Conservation (phyloP, 1,140 invertebrate genomes). For the Drosophila truncata region DNA sequence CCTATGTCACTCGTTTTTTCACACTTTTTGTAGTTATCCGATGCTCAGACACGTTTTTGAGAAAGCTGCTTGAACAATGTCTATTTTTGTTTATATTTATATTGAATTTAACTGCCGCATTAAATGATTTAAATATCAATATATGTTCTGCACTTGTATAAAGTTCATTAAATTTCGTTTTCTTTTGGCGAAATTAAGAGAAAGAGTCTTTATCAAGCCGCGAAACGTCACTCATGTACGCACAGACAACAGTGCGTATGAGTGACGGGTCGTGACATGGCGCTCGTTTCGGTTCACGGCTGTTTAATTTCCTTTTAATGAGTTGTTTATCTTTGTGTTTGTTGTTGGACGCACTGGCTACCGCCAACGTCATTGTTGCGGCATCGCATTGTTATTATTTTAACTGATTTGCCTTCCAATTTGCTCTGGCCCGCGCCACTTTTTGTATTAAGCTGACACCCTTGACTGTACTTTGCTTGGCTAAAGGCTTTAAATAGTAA, state of each 20-base stretch:
- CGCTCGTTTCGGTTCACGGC: conserved; percentile 62
- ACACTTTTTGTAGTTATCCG: background rate
- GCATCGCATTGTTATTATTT: conserved; percentile 51
- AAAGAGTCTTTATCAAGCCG: conserved; percentile 46
- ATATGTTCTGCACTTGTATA: conserved; percentile 2
- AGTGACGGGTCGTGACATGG: conserved; percentile 71
- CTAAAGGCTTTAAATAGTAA: conserved; percentile 50
- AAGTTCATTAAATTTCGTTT: conserved; percentile 15
- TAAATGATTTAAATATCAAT: conserved; percentile 10
- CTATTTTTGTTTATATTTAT: conserved; percentile 13
- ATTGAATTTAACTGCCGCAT: conserved; percentile 1
- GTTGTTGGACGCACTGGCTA: conserved; percentile 6
- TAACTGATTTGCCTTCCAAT: conserved; percentile 58
- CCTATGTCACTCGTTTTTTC: too few relatives aligned
- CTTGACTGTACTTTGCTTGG: conserved; percentile 25
- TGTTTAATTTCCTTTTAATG: conserved; percentile 80
- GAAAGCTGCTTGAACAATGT: conserved; percentile 15
- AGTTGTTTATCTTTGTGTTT: conserved; percentile 73
- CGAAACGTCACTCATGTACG: conserved; percentile 62
- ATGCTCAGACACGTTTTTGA: conserved; percentile 46
- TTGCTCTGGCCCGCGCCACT: conserved; percentile 19
- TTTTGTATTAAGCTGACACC: conserved; percentile 42
- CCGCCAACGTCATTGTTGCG: conserved; percentile 42
- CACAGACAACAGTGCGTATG: conserved; percentile 66
- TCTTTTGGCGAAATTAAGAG: conserved; percentile 21